Base-by-base conservation (phyloP, 1,140 invertebrate species). In the Drosophila ohnishii region DNA sequence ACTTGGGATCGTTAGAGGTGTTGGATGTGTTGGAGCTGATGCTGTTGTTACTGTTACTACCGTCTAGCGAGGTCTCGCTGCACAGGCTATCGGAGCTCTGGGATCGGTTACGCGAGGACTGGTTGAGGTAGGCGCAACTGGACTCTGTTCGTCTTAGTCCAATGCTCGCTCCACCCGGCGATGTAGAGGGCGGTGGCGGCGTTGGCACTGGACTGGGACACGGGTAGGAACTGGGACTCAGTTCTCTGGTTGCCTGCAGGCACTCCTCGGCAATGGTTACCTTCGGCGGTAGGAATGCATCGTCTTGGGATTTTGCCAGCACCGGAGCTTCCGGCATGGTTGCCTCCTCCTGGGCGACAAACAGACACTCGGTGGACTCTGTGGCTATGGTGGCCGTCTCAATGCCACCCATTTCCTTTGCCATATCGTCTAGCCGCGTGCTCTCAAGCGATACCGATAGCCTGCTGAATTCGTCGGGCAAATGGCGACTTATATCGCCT, bases 1-100 rank as follows among this genome's bases (percentile, higher is more conserved):
- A 70, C 9, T 78, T 70, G n/a, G 90, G 88, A 58, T 91, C 76
- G 5, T 78, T 71, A 11, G 65, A 34, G 47, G 65, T 40, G 25
- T 32, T 39, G n/a, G 45, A 37, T n/a, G 59, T 32, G 11, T 34
- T 66, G 7, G 65, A 69, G 47, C 65, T 69, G 35, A 64, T 60
- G 57, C 61, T 64, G 8, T 64, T 64, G 19, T 64, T 74, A 47
- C 80, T 90, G 6, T 35, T 30, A 1, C 34, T 88, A 19, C 89
- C 79, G 34, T 92, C 91, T 14, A 92, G 64, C n/a, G 91, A 92
- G 28, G 82, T 91, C 34, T 92, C 90, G 56, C 91, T 92, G 39
- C 81, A 91, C n/a, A 92, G 56, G 55, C 91, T 92, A 19, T 92
- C 91, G 6, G 90, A 90, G 62, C 91, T 92, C 56, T 91, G 90